A percentile compares a stretch with the other conserved stretches of the same genome.
These are phyloP conservation scores for Boulengerochromis microlepis DNA, from an alignment of 2,113 vertebrate genomes.

Conservation along the genomic window DNA sequence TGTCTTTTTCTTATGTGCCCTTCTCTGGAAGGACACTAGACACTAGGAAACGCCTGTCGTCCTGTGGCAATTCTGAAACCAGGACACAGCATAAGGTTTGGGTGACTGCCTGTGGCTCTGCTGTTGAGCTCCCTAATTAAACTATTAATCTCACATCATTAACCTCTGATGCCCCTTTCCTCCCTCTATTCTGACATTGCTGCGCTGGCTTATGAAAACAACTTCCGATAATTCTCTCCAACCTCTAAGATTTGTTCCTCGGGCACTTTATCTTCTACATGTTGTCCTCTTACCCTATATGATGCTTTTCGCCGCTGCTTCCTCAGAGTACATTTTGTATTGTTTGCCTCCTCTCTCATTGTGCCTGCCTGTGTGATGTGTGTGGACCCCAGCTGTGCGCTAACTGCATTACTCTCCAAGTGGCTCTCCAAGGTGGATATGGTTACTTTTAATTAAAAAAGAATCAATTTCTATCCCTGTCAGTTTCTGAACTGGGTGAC, in stretches of 20 bases:
- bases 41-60: constrained; percentile 8
- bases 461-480: constrained; percentile 69
- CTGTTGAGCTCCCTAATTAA: constrained; percentile 62
- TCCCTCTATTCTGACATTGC: constrained; percentile 43
- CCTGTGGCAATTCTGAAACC: constrained; percentile 17
- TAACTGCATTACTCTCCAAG: constrained; percentile 64
- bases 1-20: constrained; percentile 1
- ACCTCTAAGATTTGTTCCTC: neutral
- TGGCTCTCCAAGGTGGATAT: constrained; percentile 64
- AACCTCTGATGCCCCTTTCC: constrained; percentile 51
- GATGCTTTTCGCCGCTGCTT: neutral
- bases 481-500: constrained; percentile 57
- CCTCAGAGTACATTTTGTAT: neutral
- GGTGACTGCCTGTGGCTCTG: constrained; percentile 48
- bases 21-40: constrained; percentile 44
- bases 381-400: constrained; percentile 55
- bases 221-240: neutral
- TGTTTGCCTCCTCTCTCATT: neutral
- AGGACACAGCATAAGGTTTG: constrained; percentile 37
- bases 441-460: constrained; percentile 77
- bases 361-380: constrained; percentile 7
- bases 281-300: neutral
- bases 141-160: constrained; percentile 72
- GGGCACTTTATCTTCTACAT: neutral
- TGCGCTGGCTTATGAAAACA: constrained; percentile 31